phyloP scores from a whole-genome alignment of 2,888 invertebrate species.

The Nomada hirtipes region DNA sequence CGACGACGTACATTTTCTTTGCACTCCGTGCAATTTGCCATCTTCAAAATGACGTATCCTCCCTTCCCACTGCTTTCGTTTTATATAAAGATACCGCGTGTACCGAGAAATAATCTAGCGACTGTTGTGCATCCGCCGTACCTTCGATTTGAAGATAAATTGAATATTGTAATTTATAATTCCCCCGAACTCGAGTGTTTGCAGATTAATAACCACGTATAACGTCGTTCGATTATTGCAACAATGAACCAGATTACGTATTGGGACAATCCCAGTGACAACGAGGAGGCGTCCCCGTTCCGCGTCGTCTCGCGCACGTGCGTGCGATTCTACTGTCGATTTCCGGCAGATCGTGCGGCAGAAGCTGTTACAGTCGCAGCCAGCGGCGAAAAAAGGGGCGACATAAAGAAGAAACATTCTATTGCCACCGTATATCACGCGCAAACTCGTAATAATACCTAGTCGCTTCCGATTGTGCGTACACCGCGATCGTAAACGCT shows the following conservation, averaged over 20 bases:
- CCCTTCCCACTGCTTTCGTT: too few species aligned
- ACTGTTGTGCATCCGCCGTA: too few species aligned
- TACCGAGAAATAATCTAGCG: too few species aligned
- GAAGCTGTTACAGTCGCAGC: conserved; percentile 42
- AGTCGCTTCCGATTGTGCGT: conserved; percentile 65
- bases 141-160: too few species aligned
- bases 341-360: conserved; percentile 58
- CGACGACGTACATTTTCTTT: too few species aligned
- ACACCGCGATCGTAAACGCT: conserved; percentile 53
- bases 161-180: too few species aligned
- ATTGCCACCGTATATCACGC: conserved; percentile 61
- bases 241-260: conserved; percentile 19
- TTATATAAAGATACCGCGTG: too few species aligned
- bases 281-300: conserved; percentile 42
- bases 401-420: conserved; percentile 44
- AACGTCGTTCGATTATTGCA: not conserved
- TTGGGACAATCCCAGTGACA: conserved; percentile 18
- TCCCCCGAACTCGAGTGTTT: too few species aligned
- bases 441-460: conserved; percentile 69
- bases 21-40: too few species aligned
- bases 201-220: too few species aligned
- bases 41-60: too few species aligned
- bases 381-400: conserved; percentile 44
- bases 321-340: conserved; percentile 62
- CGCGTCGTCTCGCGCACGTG: conserved; percentile 55